Base-by-base conservation (phyloP, 2,888 invertebrate species). In the Endotricha flammealis region DNA sequence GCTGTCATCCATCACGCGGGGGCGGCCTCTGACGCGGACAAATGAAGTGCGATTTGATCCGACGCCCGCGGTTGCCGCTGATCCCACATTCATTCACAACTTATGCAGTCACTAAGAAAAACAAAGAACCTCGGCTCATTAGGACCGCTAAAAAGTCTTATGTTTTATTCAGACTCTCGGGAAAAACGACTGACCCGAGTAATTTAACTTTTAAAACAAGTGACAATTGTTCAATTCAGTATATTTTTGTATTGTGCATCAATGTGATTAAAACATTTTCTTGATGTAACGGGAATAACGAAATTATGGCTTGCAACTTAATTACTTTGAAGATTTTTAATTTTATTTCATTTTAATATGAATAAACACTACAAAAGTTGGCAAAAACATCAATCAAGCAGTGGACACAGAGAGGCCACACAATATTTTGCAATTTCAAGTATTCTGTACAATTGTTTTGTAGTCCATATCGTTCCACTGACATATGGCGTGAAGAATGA, bases 41-140 rank as follows among this genome's bases (percentile, higher is more conserved):
- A 85, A 86, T 85, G 81, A 81, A 85, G 73, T 81, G 73, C 78
- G 77, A 85, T 85, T 79, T 79, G 77, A 83, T 81, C 77, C 72
- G 54, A 63, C 75, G 61, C 70, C 57, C 65, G 60, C 63, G 64
- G 57, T 48, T 53, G 38, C 58, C 57, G 48, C 61, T 64, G 69
- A 73, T 74, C 78, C 72, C 63, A 65, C 70, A 74, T 74, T 76
- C 73, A 78, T 73, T 67, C 73, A 68, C 77, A 73, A 79, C 78
- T 82, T 79, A 77, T 80, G 71, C 79, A 80, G 72, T 70, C 73
- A 55, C 67, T 52, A 69, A 73, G 72, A 81, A 81, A 81, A 78
- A 80, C 75, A 76, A 72, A 71, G 63, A 62, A 57, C 59, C 58
- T 53, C 51, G 57, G 64, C 74, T 82, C 82, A 85, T 83, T 82